These are phyloP conservation scores for Pollenia labialis DNA, from an alignment of 2,888 invertebrate species.

Conservation along the genomic window DNA sequence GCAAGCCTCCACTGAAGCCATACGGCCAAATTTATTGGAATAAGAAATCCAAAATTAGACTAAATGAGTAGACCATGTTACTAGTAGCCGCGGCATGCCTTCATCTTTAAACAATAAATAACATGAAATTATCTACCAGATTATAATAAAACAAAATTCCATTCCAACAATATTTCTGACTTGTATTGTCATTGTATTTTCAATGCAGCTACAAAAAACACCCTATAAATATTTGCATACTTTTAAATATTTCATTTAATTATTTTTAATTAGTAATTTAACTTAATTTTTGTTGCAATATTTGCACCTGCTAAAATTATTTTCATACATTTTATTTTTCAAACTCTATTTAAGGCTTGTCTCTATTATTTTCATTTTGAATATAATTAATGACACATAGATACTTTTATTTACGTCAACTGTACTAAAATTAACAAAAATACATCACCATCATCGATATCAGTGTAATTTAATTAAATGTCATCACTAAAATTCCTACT, in stretches of 20 bases:
- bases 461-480: slow-evolving; percentile 60
- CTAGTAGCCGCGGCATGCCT: too few relatives aligned
- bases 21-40: too few relatives aligned
- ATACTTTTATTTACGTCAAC: slow-evolving; percentile 16
- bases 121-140: too few relatives aligned
- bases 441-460: slow-evolving; percentile 40
- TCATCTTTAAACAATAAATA: too few relatives aligned
- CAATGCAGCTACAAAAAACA: too few relatives aligned
- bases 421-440: slow-evolving; percentile 34
- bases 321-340: neutral
- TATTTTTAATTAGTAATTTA: neutral
- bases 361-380: slow-evolving; percentile 19
- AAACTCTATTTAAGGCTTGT: neutral
- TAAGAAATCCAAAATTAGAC: too few relatives aligned
- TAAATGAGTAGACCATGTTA: too few relatives aligned
- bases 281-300: neutral
- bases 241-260: neutral
- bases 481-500: slow-evolving; percentile 64
- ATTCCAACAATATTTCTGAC: too few relatives aligned
- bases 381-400: slow-evolving; percentile 33
- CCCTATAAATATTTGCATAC: too few relatives aligned
- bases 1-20: too few relatives aligned
- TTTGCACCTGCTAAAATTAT: slow-evolving; percentile 6
- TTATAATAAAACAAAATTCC: too few relatives aligned
- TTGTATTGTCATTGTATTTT: too few relatives aligned